These are phyloP conservation scores for Ischnura elegans DNA, from an alignment of 2,888 invertebrate species.

Conservation along the genomic window DNA sequence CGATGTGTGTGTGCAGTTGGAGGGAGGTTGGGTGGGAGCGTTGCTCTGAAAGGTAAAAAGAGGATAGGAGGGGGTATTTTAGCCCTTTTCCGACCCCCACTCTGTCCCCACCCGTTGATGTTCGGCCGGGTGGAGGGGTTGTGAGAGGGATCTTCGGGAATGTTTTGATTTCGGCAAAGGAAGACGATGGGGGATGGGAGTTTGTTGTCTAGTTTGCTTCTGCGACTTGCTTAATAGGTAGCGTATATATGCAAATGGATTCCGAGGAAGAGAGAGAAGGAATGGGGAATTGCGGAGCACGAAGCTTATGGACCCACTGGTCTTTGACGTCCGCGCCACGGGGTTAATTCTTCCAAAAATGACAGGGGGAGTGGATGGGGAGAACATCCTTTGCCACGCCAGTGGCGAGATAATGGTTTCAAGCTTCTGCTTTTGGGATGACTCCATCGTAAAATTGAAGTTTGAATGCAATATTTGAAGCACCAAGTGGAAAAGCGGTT, in stretches of 20 bases:
- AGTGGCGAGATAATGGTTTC: background rate
- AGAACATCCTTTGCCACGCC: background rate
- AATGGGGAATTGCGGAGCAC: background rate
- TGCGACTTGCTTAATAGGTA: slow-evolving; percentile 11
- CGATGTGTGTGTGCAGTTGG: background rate
- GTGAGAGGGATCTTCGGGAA: slow-evolving; percentile 9
- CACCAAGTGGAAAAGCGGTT: background rate
- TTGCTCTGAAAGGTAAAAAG: background rate
- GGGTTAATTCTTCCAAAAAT: background rate
- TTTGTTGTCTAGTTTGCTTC: slow-evolving; percentile 15
- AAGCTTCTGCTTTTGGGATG: background rate
- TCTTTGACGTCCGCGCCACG: background rate
- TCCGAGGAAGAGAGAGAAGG: background rate
- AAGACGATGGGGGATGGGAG: background rate
- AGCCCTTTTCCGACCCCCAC: background rate
- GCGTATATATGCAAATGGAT: slow-evolving; percentile 16
- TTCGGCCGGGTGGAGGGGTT: background rate
- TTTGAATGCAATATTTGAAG: background rate
- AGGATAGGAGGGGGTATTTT: background rate
- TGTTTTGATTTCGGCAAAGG: background rate
- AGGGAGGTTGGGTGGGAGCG: background rate
- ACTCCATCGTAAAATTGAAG: too few relatives aligned
- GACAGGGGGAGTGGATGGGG: background rate
- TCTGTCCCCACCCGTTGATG: background rate
- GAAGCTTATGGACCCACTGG: background rate